Percentiles rank a stretch among this genome's conserved stretches.
Evolutionary conservation across 2,888 invertebrate species (phyloP).

Genomic region (Drosophila borborema): DNA sequence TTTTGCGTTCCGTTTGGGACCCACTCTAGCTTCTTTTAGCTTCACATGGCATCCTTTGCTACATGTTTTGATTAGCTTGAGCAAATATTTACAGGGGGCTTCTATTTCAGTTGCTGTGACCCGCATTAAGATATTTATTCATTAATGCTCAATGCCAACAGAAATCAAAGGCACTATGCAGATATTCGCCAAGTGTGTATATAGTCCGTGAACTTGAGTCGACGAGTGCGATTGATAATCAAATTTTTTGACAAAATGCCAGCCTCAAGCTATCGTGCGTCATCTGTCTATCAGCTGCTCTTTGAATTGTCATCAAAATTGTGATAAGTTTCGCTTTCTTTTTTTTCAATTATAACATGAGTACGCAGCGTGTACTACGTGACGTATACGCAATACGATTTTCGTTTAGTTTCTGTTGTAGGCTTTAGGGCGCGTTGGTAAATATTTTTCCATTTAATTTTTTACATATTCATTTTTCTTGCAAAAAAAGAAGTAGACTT

Average conservation of each 20-base stretch:
- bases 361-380: neutral
- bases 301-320: conserved; percentile 20
- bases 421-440: conserved; percentile 6
- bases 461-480: neutral
- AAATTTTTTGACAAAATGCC: conserved; percentile 10
- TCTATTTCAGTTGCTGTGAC: conserved; percentile 1
- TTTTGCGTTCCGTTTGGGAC: conserved; percentile 28
- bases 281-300: conserved; percentile 14
- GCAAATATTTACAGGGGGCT: conserved; percentile 5
- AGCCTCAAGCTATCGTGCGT: conserved; percentile 17
- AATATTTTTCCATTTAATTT: neutral
- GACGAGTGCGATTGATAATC: conserved; percentile 5
- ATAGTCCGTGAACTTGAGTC: neutral
- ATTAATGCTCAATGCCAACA: conserved; percentile 3
- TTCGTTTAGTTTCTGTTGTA: neutral
- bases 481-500: too few species aligned
- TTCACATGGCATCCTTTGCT: conserved; percentile 10
- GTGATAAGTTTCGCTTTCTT: conserved; percentile 1
- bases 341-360: conserved; percentile 5
- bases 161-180: neutral
- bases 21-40: neutral
- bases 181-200: neutral
- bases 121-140: conserved; percentile 8
- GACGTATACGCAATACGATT: conserved; percentile 25
- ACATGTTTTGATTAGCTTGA: conserved; percentile 29